Percentiles rank a stretch among this genome's conserved stretches.
Evolutionary conservation across 2,797 vertebrate genomes (phyloP).

Genomic region (Spinus pinus): DNA sequence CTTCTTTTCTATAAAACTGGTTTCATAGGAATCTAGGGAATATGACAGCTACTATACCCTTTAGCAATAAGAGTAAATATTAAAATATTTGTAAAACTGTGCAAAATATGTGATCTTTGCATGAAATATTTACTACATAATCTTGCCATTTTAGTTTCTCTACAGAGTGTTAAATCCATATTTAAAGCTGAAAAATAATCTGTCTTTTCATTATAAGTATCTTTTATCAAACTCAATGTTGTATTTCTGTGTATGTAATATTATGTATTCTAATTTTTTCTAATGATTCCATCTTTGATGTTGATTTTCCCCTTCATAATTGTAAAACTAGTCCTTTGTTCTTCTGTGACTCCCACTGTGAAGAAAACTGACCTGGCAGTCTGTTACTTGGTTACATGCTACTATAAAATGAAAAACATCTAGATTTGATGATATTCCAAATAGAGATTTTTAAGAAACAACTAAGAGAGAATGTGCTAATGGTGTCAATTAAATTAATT

Average conservation of each 20-base stretch:
- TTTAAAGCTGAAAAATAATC: background rate
- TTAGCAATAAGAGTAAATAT: background rate
- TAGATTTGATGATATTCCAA: background rate
- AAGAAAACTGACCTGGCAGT: background rate
- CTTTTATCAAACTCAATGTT: background rate
- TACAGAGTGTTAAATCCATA: background rate
- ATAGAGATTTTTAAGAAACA: conserved; percentile 21
- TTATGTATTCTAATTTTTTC: background rate
- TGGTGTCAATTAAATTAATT: background rate
- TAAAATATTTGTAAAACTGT: background rate
- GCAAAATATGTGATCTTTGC: background rate
- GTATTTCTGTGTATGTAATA: background rate
- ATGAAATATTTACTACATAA: background rate
- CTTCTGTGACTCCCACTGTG: background rate
- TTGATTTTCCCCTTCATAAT: background rate
- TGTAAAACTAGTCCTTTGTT: background rate
- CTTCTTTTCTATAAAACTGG: background rate
- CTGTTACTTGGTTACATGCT: background rate
- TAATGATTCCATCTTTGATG: background rate
- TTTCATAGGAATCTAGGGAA: background rate
- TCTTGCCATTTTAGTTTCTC: background rate
- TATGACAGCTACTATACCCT: background rate
- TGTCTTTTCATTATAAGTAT: background rate
- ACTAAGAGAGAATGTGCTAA: background rate
- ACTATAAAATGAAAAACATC: background rate